Evolutionary conservation across 2,113 vertebrate species (phyloP), one percentile per base, ranked within the genome.

Genomic region (Rana temporaria): DNA sequence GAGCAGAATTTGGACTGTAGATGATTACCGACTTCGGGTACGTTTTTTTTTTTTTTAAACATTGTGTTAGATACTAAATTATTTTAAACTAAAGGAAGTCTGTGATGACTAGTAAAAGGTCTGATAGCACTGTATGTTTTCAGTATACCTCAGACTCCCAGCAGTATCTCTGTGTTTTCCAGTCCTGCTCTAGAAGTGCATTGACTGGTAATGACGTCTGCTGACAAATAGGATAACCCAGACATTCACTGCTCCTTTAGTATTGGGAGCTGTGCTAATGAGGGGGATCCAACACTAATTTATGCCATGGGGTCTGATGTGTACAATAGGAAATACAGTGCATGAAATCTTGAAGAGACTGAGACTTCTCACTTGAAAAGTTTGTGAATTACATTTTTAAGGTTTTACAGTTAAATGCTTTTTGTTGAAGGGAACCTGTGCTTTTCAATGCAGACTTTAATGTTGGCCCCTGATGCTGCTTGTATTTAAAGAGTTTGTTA

Each of bases 1-100:
- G 62, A 99, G 98, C 87, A 94, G 98, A 69, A 98, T 99, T 87
- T 99, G 98, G 98, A 99, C 97, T 0, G 95, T 99, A 1, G 98
- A 99, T n/a, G 98, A 99, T 90, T 96, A 91, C 90, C 93, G 98
- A 11, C 94, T 99, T 85, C 92, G 98, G 91, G 98, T 99, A 85
- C 94, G 94, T 85, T 26, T 9, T 19, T n/a, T n/a, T n/a, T n/a
- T n/a, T n/a, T n/a, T n/a, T n/a, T n/a, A n/a, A n/a, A 22, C 18
- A 18, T 7, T 55, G 1, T 55, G 1, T 71, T 18, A 52, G 22
- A 20, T 69, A 19, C 16, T 71, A 9, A 12, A 26, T 32, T 42
- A 17, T 66, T 48, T 78, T 17, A 9, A 5, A 5, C 19, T 56
- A 20, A 1, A 1, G 20, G 63, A 78, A 67, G 86, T 90, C 87